A percentile compares a stretch with the other conserved stretches of the same genome.
Evolutionary conservation across 2,888 invertebrate species (phyloP).

Genomic region (Allolobophora icterica): DNA sequence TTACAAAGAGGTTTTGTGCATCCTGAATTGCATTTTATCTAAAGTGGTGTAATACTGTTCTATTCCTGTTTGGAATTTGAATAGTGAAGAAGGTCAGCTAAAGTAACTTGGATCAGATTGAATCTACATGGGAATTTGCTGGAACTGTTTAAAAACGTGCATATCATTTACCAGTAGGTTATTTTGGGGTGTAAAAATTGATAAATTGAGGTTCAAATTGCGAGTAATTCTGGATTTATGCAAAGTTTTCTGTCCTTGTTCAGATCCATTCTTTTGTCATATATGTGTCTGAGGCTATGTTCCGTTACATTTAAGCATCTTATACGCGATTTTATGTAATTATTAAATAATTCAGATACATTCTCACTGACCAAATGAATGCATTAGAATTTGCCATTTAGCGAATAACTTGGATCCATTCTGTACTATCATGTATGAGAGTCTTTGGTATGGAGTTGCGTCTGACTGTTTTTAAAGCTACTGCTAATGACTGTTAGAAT

Average conservation of each 20-base stretch:
- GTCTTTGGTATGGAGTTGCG: background rate
- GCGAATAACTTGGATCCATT: background rate
- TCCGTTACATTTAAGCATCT: background rate
- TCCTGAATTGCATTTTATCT: background rate
- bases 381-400: background rate
- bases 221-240: background rate
- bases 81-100: background rate
- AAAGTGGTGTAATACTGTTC: background rate
- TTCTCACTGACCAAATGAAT: background rate
- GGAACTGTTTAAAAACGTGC: background rate
- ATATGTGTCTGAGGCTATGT: background rate
- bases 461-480: no score
- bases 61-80: background rate
- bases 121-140: background rate
- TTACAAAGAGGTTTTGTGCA: background rate
- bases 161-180: background rate
- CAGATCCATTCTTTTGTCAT: background rate
- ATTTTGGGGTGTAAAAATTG: no score
- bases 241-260: background rate
- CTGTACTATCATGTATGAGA: background rate
- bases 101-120: background rate
- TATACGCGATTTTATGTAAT: background rate
- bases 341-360: slow-evolving; percentile 6
- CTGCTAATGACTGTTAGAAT: background rate
- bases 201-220: background rate